These are phyloP conservation scores for Ctenosaura bakeri DNA, from an alignment of 2,797 vertebrate genomes.

Conservation along the genomic window DNA sequence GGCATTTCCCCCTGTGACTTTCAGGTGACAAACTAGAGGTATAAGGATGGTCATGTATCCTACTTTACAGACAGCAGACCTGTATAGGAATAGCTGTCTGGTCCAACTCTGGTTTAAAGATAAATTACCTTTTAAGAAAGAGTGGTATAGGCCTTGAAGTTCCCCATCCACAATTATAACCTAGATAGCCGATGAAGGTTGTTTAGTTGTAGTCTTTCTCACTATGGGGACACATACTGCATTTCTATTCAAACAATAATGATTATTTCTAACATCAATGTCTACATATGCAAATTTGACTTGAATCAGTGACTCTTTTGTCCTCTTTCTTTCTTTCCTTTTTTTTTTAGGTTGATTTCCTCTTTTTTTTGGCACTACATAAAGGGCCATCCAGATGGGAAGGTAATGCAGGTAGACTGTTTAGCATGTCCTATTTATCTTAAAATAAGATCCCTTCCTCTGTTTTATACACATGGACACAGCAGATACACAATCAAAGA, in stretches of 20 bases:
- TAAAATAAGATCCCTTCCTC: not conserved
- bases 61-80: too few relatives aligned
- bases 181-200: not conserved
- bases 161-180: too few relatives aligned
- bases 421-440: not conserved
- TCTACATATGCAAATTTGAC: not conserved
- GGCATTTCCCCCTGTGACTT: too few relatives aligned
- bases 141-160: too few relatives aligned
- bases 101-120: too few relatives aligned
- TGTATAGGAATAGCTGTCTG: too few relatives aligned
- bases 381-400: not conserved
- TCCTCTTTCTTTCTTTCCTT: not conserved
- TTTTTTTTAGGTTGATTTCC: not conserved
- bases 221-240: not conserved
- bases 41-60: too few relatives aligned
- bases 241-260: not conserved
- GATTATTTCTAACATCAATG: not conserved
- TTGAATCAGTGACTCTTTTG: not conserved
- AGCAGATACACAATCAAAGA: not conserved
- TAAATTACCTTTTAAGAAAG: too few relatives aligned
- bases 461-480: not conserved
- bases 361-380: not conserved
- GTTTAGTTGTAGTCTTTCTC: not conserved
- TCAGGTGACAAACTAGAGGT: too few relatives aligned
- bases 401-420: not conserved